Base-by-base conservation (phyloP, 2,888 invertebrate species). In the Mesoligia furuncula region DNA sequence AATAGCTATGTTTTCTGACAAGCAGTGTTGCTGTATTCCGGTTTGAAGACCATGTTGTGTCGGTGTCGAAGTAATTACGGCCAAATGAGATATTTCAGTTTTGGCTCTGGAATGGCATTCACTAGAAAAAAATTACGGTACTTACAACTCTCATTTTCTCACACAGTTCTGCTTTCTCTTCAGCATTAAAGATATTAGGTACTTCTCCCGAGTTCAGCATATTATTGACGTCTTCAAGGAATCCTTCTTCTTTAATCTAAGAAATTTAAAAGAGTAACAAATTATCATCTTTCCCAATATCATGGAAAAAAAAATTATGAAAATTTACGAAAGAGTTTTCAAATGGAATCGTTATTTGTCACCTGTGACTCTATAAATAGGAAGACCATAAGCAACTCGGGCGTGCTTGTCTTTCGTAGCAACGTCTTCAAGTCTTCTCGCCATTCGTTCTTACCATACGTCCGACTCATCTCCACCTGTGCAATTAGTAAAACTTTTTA, bases 131-230 rank as follows among this genome's bases (percentile, higher is more conserved):
- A 31, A 51, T 54, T 1, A 15, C 20, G 17, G 68, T 82, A 93
- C 94, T 92, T 84, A 97, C 97, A 83, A 96, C 95, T 90, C 98
- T 97, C 99, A 99, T 99, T 95, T 99, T 99, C 90, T 99, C 99
- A 93, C 98, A 98, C 51, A 99, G 97, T 91, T 99, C 99, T 5
- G 98, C 97, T 92, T 98, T 98, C 91, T 99, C 99, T 88, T 99
- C 99, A 8, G 97, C 95, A 20, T 97, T 97, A 91, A 98, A 99
- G 73, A 99, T 97, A 94, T 99, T 99, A 0, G 99, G 99, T 0
- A 99, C 98, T 97, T 99, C 99, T 6, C 99, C 99, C 0, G 99
- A 98, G 93, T 99, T 99, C 66, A 99, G 95, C 94, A 99, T 97
- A 92, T 99, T 99, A 92, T 98, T 99, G 2, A 99, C 98, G 90